phyloP scores from a whole-genome alignment of 2,888 invertebrate species.

The Mycalesis mineus region DNA sequence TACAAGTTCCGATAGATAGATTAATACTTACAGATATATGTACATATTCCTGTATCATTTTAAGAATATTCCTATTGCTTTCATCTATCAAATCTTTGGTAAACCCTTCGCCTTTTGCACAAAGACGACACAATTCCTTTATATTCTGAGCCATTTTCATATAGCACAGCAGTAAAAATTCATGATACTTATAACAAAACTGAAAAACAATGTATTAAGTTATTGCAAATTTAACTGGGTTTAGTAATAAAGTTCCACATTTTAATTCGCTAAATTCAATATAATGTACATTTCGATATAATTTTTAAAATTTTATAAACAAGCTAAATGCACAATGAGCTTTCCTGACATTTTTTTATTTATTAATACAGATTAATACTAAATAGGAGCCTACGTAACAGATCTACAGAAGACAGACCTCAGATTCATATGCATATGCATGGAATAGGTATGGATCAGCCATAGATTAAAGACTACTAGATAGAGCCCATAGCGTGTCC shows the following conservation, averaged over 20 bases:
- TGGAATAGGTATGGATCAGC: too few relatives aligned
- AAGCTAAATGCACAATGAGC: too few relatives aligned
- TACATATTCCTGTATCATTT: conserved; percentile 60
- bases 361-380: too few relatives aligned
- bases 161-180: conserved; percentile 6
- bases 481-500: too few relatives aligned
- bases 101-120: conserved; percentile 61
- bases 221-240: not conserved
- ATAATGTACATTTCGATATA: not conserved
- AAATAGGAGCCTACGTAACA: too few relatives aligned
- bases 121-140: conserved; percentile 64
- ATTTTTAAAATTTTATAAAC: too few relatives aligned
- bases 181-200: conserved; percentile 10
- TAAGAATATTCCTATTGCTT: conserved; percentile 56
- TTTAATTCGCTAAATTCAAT: not conserved
- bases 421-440: too few relatives aligned
- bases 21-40: conserved; percentile 55
- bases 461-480: too few relatives aligned
- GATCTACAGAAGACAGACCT: too few relatives aligned
- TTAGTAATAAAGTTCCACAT: not conserved
- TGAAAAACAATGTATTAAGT: not conserved
- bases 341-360: too few relatives aligned
- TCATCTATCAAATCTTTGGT: conserved; percentile 63
- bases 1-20: too few relatives aligned
- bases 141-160: conserved; percentile 33